Conservation (phyloP, 2,888 invertebrate species). For the Cephus runcator region DNA sequence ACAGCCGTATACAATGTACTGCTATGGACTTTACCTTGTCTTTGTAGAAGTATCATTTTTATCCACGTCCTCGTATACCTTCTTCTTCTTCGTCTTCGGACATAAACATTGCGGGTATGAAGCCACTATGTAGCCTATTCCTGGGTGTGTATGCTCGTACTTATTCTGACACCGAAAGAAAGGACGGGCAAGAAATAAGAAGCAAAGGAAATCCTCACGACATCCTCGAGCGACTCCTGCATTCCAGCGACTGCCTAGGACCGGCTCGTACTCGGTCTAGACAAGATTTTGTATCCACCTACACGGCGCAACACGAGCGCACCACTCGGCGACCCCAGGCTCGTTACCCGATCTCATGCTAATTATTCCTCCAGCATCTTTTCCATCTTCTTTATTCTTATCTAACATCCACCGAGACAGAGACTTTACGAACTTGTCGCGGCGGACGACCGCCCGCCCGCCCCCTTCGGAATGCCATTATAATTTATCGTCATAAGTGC, state of each 20-base stretch:
- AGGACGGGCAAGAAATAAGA: background rate
- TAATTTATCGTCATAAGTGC: background rate
- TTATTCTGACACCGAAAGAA: background rate
- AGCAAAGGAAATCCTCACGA: background rate
- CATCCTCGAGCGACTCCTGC: background rate
- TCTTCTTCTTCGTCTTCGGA: background rate
- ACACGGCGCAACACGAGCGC: background rate
- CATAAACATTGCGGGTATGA: background rate
- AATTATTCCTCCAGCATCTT: conserved; percentile 1
- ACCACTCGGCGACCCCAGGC: background rate
- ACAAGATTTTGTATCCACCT: conserved; percentile 3
- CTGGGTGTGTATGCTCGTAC: background rate
- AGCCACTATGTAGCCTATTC: background rate
- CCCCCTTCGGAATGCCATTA: background rate
- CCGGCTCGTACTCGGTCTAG: background rate
- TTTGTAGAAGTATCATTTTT: background rate
- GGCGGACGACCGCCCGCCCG: background rate
- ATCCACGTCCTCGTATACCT: background rate
- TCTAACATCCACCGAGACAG: background rate
- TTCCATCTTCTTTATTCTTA: background rate
- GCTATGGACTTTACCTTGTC: background rate
- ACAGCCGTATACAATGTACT: background rate
- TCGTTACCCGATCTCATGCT: conserved; percentile 4
- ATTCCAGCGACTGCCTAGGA: conserved; percentile 2
- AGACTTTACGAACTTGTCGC: background rate